Base-by-base conservation (phyloP, 2,888 invertebrate genomes). In the Elegia similella region DNA sequence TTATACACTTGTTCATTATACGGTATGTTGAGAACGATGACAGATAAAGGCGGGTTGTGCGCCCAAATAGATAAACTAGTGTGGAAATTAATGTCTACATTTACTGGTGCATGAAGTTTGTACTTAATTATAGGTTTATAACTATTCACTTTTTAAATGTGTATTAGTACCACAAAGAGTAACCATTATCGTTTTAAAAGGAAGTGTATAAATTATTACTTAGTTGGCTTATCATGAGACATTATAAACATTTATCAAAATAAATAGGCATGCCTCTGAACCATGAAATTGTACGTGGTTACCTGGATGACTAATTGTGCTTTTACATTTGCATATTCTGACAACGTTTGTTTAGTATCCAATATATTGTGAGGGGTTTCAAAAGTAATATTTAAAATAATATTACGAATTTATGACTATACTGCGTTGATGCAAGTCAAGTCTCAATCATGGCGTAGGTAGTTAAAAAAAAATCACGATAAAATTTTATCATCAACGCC, bases 41-140 rank as follows among this genome's bases (percentile, higher is more conserved):
- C 88, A 89, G 90, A 91, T 91, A 91, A 91, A 91, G 86, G 88
- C 89, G 86, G 86, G 82, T 81, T 87, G 89, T 82, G 86, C 81
- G 85, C 89, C 90, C 90, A 90, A 90, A 90, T 88, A 89, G 90
- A 90, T 90, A 91, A 88, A 90, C 84, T 90, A 88, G 90, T 89
- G 90, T 90, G 88, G 88, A 91, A 91, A 92, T 91, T 90, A 92
- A 91, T 91, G 92, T 89, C 88, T 89, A 88, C 87, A 91, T 91
- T 91, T 88, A 91, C 90, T 90, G 88, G 90, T 89, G 92, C 92
- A 91, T 91, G 91, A 91, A 91, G 90, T 85, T 86, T 75, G 85
- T 86, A 85, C 84, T 90, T 91, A 91, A 91, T 90, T 90, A 87
- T 88, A 88, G 84, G 86, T 86, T 86, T 87, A 87, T 87, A 85